Evolutionary conservation across 64 coral and sea anemone genomes (phyloP).

Genomic region (Cladopsammia gracilis): DNA sequence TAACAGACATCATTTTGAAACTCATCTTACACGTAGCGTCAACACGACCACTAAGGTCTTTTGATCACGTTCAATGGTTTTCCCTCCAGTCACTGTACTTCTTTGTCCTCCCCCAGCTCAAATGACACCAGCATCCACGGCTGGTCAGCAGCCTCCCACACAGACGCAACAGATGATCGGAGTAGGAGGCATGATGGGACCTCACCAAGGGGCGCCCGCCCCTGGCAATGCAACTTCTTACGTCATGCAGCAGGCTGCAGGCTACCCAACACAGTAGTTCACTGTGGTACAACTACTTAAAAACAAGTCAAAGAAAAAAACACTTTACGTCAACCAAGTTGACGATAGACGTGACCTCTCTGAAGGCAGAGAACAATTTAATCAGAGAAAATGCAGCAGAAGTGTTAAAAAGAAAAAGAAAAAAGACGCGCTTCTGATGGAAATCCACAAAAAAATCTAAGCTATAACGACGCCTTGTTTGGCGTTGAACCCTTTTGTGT

Average conservation of each 20-base stretch:
- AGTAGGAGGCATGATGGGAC: conserved; percentile 71
- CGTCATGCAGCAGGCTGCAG: conserved; percentile 99
- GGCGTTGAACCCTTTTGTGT: conserved; percentile 71
- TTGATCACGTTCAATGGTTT: conserved; percentile 44
- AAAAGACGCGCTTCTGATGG: background rate
- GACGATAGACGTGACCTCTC: background rate
- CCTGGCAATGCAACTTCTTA: conserved; percentile 67
- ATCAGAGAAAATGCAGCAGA: conserved; percentile 19
- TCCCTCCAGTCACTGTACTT: conserved; percentile 43
- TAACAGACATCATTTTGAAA: conserved; percentile 19
- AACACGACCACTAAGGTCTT: conserved; percentile 31
- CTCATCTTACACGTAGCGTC: background rate
- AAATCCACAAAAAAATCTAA: conserved; percentile 18
- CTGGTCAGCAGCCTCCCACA: conserved; percentile 61
- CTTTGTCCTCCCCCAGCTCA: conserved; percentile 55
- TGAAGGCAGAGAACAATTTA: background rate
- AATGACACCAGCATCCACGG: conserved; percentile 48
- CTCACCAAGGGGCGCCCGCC: conserved; percentile 75
- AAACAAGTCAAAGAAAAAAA: conserved; percentile 3
- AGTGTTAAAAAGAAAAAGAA: background rate
- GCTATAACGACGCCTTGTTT: background rate
- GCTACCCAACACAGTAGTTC: conserved; percentile 86
- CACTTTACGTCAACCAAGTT: conserved; percentile 9
- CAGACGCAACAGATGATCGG: conserved; percentile 92
- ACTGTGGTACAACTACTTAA: conserved; percentile 1